These are phyloP conservation scores for Centropus unirufus DNA, from an alignment of 2,113 vertebrate species.

Conservation along the genomic window DNA sequence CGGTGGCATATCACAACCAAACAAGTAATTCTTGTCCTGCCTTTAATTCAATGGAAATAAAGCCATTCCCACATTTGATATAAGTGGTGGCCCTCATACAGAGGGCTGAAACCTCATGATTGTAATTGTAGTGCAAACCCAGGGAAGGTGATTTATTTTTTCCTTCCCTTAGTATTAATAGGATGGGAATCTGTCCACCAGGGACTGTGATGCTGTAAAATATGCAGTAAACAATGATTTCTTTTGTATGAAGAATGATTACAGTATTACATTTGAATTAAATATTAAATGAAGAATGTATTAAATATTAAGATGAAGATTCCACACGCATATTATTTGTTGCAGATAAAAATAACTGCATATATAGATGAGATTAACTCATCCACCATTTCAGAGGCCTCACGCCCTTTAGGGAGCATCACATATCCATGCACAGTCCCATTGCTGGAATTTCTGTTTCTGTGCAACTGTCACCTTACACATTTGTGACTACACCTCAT, in stretches of 20 bases:
- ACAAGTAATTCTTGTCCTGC: background rate
- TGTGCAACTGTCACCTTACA: background rate
- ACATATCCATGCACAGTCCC: background rate
- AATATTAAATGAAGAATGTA: constrained; percentile 53
- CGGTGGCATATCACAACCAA: background rate
- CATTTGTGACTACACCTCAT: background rate
- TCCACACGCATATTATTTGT: background rate
- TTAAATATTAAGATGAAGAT: constrained; percentile 55
- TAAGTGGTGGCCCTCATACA: background rate
- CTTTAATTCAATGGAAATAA: background rate
- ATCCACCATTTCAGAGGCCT: background rate
- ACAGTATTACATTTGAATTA: constrained; percentile 34
- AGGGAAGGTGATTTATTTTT: background rate
- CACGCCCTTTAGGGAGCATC: background rate
- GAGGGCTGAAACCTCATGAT: background rate
- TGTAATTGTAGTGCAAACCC: background rate
- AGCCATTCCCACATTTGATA: background rate
- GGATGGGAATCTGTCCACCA: background rate
- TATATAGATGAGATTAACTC: background rate
- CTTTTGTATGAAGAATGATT: constrained; percentile 43
- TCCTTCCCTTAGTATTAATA: background rate
- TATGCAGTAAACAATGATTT: constrained; percentile 59
- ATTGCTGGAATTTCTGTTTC: background rate
- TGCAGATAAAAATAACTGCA: constrained; percentile 40
- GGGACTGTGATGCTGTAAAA: constrained; percentile 1